Base-by-base conservation (phyloP, 2,797 vertebrate species). In the Leontopithecus rosalia region DNA sequence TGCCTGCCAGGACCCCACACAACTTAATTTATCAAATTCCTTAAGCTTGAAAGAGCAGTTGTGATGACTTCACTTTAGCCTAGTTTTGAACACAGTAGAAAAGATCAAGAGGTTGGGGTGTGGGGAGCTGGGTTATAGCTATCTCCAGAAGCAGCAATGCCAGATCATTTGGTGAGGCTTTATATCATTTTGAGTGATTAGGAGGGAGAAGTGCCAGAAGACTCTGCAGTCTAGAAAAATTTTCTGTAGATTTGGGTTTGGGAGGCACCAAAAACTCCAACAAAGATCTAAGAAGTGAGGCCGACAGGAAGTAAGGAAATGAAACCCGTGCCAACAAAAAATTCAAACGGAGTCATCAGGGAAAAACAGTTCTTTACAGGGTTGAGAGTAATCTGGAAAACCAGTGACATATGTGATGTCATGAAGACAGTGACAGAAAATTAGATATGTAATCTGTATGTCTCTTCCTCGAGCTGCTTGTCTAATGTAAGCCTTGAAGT, bases 1-100 rank as follows among this genome's bases (percentile, higher is more conserved):
- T 64, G 91, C 88, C 93, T 97, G 88, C 90, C 96, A 95, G 92
- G 96, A 96, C 88, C 77, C 48, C 91, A 96, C 94, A 86, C 57
- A 94, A 93, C 50, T 94, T 97, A 92, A 95, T 96, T 93, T 96
- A 95, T 96, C 97, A 97, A 92, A 97, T 93, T 94, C 87, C 81
- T 94, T 93, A 70, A 72, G 33, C 84, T 95, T 93, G 86, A 95
- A 96, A 97, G 92, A 95, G 43, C 72, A 94, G 13, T 88, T 84
- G 87, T 84, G 95, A 94, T 97, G 86, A 97, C 75, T 94, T 97
- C 85, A 96, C 52, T 89, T 94, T 79, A 77, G 72, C 48, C 61
- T 55, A 86, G 9, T 55, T 55, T 67, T 55, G 81, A 93, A 57
- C 83, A 67, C 17, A 88, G 84, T 67, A 84, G 50, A 91, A 88